These are phyloP conservation scores for Actinia tenebrosa DNA, from an alignment of 64 coral and sea anemone genomes.

Conservation along the genomic window DNA sequence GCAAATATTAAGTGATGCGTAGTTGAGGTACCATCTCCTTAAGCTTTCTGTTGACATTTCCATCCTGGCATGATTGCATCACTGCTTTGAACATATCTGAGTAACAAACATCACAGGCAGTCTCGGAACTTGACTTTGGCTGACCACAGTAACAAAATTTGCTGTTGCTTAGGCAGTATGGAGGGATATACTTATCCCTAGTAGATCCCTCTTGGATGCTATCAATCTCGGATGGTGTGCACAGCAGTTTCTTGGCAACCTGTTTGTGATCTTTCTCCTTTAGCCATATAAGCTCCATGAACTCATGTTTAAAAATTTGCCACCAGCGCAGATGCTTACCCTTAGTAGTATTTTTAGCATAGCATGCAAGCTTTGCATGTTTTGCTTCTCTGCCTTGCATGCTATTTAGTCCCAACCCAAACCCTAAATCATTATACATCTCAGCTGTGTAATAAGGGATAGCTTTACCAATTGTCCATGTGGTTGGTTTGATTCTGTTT, in stretches of 20 bases:
- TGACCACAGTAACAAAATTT: constrained; percentile 45
- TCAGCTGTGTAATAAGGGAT: constrained; percentile 39
- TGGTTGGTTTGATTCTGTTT: constrained; percentile 53
- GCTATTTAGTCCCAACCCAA: constrained; percentile 45
- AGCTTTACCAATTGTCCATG: constrained; percentile 46
- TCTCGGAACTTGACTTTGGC: constrained; percentile 55
- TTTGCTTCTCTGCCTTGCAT: constrained; percentile 57
- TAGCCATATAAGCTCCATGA: constrained; percentile 54
- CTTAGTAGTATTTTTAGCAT: constrained; percentile 34
- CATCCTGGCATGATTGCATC: constrained; percentile 7
- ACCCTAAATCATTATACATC: constrained; percentile 16
- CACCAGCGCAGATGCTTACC: constrained; percentile 26
- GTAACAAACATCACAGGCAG: constrained; percentile 6
- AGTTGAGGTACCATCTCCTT: neutral
- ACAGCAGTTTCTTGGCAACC: constrained; percentile 7
- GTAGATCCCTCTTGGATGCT: constrained; percentile 26
- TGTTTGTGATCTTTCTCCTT: constrained; percentile 52
- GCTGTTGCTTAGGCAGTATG: constrained; percentile 26
- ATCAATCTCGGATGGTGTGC: constrained; percentile 22
- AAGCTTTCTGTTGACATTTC: constrained; percentile 8
- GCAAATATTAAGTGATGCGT: neutral
- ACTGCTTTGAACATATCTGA: constrained; percentile 23
- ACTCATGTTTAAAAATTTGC: constrained; percentile 51
- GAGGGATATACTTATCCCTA: constrained; percentile 48
- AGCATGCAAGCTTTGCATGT: constrained; percentile 38